phyloP scores from a whole-genome alignment of 2,797 vertebrate genomes.

The Trichosurus vulpecula region DNA sequence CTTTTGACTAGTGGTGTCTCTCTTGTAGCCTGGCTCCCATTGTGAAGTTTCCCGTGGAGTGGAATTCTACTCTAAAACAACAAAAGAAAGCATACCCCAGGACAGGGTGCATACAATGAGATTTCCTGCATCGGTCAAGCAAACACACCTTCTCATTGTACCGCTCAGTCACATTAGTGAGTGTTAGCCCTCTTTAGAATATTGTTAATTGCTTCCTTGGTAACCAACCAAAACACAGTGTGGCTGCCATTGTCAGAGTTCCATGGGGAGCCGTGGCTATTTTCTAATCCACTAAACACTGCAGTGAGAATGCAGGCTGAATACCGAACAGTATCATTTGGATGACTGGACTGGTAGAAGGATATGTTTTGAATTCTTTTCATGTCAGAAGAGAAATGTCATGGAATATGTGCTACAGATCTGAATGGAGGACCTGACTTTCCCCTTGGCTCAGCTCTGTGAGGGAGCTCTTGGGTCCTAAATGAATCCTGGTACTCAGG shows the following conservation, averaged over 20 bases:
- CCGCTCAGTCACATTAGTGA: slow-evolving; percentile 60
- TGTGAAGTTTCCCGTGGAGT: slow-evolving; percentile 52
- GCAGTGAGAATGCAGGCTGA: neutral
- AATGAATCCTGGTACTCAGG: neutral
- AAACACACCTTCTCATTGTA: slow-evolving; percentile 80
- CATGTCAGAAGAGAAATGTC: slow-evolving; percentile 4
- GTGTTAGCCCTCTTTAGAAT: slow-evolving; percentile 72
- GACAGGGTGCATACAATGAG: slow-evolving; percentile 59
- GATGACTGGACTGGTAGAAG: neutral
- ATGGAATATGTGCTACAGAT: neutral
- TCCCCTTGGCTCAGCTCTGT: neutral
- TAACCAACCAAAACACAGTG: slow-evolving; percentile 73
- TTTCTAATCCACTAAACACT: neutral
- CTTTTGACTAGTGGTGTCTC: neutral
- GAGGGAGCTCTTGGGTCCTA: neutral
- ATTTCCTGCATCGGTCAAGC: slow-evolving; percentile 73
- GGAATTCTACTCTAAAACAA: slow-evolving; percentile 63
- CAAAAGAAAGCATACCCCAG: slow-evolving; percentile 66
- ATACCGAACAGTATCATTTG: neutral
- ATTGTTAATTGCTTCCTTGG: slow-evolving; percentile 74
- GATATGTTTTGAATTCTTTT: slow-evolving; percentile 1
- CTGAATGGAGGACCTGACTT: neutral
- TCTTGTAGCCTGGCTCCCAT: neutral
- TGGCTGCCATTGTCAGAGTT: slow-evolving; percentile 68
- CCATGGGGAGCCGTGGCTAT: neutral